Base-by-base conservation (phyloP, 2,113 vertebrate genomes). In the Gavialis gangeticus region DNA sequence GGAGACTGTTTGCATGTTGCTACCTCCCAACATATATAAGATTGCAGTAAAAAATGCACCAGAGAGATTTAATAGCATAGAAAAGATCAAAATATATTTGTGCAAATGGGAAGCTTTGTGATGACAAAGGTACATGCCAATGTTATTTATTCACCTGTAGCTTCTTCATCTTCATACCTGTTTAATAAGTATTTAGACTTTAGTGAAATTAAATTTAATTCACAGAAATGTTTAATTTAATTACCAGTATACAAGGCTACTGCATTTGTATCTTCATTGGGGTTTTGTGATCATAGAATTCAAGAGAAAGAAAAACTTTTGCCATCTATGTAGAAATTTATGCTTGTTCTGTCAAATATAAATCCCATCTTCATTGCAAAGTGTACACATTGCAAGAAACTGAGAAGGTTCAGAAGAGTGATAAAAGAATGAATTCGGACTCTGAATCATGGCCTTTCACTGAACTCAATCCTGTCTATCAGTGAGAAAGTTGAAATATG, bases 201-300 rank as follows among this genome's bases (percentile, higher is more conserved):
- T 95, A 93, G 83, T 75, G 90, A 89, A 92, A 97, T 95, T 96
- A 98, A 97, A 92, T 98, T 46, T 96, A 95, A 81, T 96, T 92
- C 93, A 22, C 55, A 93, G 95, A 96, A 96, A 82, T 83, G 79
- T 93, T 93, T 95, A 80, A 91, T 95, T 97, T 98, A 97, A 97
- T 97, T 97, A 82, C 94, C 94, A 92, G 80, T 30, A 96, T 85
- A 94, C 91, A 95, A 97, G 93, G 93, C 46, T 46, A 46, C 46
- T 46, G 46, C 71, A 90, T 87, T 92, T 58, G 92, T 97, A 91
- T 37, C 57, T 78, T 94, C 11, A 2, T 86, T 67, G 64, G 28
- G 17, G 64, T 6, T 79, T 76, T 88, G 77, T 95, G 75, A 73
- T 96, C 91, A 76, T 46, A 82, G 77, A 94, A 34, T 64, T 87